These are phyloP conservation scores for Lophius americanus DNA, from an alignment of 2,797 vertebrate genomes.

Conservation along the genomic window DNA sequence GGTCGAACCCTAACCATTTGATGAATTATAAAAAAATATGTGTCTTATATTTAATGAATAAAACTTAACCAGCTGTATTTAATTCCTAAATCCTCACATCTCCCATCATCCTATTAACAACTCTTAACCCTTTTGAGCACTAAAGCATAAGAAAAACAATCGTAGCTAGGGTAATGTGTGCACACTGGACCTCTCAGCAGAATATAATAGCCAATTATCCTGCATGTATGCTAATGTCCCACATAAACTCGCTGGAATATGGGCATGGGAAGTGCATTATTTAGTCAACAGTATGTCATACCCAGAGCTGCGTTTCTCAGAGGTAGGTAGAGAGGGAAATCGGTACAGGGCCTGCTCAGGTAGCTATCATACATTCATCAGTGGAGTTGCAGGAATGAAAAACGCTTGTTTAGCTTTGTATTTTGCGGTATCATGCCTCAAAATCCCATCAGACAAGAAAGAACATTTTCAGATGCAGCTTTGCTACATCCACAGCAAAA, in stretches of 20 bases:
- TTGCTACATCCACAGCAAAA: conserved; percentile 10
- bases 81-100: conserved; percentile 33
- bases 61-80: conserved; percentile 25
- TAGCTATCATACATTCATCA: conserved; percentile 54
- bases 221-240: conserved; percentile 69
- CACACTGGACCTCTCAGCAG: conserved; percentile 49
- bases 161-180: conserved; percentile 59
- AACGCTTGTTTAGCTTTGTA: no score
- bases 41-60: conserved; percentile 47
- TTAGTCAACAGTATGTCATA: conserved; percentile 47
- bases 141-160: conserved; percentile 21
- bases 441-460: conserved; percentile 2
- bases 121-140: conserved; percentile 41
- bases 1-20: conserved; percentile 26
- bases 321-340: conserved; percentile 21
- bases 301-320: conserved; percentile 31
- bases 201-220: conserved; percentile 76
- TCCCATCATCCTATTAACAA: conserved; percentile 48
- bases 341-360: conserved; percentile 20
- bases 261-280: conserved; percentile 51
- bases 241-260: conserved; percentile 64
- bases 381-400: conserved; percentile 31
- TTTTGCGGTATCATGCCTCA: conserved; percentile 38
- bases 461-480: conserved; percentile 1
- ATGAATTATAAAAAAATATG: conserved; percentile 38